A percentile compares a stretch with the other conserved stretches of the same genome.
Evolutionary conservation across 2,113 vertebrate species (phyloP).

Genomic region (Dipodomys spectabilis): DNA sequence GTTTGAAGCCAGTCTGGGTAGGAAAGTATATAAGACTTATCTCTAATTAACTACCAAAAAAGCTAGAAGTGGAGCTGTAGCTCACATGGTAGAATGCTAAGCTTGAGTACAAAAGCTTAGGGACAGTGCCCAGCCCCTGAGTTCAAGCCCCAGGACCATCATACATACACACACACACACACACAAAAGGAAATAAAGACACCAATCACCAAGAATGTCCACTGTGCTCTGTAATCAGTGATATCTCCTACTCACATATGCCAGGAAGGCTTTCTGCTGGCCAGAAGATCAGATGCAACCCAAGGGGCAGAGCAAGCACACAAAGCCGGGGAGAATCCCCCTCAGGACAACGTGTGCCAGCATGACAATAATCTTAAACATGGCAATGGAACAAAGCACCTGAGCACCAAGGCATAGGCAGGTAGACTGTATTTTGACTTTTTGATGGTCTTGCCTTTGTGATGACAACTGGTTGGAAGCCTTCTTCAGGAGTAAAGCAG

Average conservation of each 20-base stretch:
- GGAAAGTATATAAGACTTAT: no score
- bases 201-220: not conserved
- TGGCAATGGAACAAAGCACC: not conserved
- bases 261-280: not conserved
- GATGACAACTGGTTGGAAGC: not conserved
- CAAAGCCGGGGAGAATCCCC: not conserved
- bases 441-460: slow-evolving; percentile 23
- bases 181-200: not conserved
- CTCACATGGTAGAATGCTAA: no score
- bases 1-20: no score
- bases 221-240: not conserved
- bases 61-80: no score
- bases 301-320: not conserved
- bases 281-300: not conserved
- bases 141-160: no score
- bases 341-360: not conserved
- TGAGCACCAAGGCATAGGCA: not conserved
- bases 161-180: no score
- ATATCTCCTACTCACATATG: not conserved
- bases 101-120: no score
- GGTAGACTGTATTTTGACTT: not conserved
- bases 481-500: slow-evolving; percentile 41
- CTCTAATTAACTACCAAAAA: no score
- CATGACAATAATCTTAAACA: not conserved
- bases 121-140: no score